A percentile compares a stretch with the other conserved stretches of the same genome.
phyloP scores from a whole-genome alignment of 23 tunicate species.

The Styela clava region DNA sequence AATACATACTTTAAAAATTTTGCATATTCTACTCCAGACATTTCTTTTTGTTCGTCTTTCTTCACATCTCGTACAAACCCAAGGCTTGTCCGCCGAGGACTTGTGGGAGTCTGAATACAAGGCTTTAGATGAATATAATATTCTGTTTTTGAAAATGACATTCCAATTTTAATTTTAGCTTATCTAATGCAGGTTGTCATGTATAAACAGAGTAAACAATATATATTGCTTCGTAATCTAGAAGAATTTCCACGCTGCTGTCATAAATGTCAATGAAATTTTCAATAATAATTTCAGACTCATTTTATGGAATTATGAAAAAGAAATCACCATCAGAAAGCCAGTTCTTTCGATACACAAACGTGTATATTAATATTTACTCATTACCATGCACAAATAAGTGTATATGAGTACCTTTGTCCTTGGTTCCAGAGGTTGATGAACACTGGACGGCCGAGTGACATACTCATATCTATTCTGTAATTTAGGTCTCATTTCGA shows the following conservation, averaged over 20 bases:
- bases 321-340: too few species aligned
- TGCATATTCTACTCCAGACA: slow-evolving; percentile 64
- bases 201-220: too few species aligned
- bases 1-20: slow-evolving; percentile 51
- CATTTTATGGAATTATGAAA: too few species aligned
- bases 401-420: slow-evolving; percentile 28
- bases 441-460: slow-evolving; percentile 72
- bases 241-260: too few species aligned
- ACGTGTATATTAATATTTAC: too few species aligned
- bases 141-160: background rate
- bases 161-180: too few species aligned
- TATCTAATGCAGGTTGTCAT: too few species aligned
- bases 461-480: slow-evolving; percentile 59
- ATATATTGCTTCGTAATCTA: too few species aligned
- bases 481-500: slow-evolving; percentile 65
- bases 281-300: too few species aligned
- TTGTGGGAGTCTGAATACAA: slow-evolving; percentile 20
- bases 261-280: too few species aligned
- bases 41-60: slow-evolving; percentile 33
- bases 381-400: too few species aligned
- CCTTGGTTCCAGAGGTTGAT: slow-evolving; percentile 39
- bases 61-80: slow-evolving; percentile 43
- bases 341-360: too few species aligned
- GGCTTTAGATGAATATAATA: background rate
- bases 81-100: slow-evolving; percentile 45